Conservation (phyloP, 2,797 vertebrate species). For the Chrysocyon brachyurus region DNA sequence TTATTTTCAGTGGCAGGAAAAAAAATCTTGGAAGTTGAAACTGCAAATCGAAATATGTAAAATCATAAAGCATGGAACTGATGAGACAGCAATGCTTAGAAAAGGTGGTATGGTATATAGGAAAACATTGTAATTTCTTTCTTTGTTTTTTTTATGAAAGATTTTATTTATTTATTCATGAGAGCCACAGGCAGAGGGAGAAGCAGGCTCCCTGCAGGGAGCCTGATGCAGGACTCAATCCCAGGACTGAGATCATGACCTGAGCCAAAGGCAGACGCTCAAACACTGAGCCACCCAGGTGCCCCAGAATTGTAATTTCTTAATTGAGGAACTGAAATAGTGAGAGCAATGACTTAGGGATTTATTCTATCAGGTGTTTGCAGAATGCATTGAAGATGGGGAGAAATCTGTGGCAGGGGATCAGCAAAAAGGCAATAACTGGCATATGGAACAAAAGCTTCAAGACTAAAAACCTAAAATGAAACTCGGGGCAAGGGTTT, state of each 20-base stretch:
- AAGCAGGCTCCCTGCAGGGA: no score
- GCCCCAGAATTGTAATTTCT: not conserved
- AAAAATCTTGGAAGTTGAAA: slow-evolving; percentile 18
- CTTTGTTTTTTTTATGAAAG: no score
- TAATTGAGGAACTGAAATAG: not conserved
- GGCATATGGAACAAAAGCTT: not conserved
- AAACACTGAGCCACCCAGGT: no score
- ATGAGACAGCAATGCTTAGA: not conserved
- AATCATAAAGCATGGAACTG: not conserved
- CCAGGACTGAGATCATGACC: no score
- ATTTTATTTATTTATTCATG: no score
- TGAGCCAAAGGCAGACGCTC: no score
- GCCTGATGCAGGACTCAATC: no score
- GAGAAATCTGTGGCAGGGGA: not conserved
- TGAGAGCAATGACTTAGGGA: not conserved
- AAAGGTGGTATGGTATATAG: not conserved
- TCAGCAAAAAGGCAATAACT: not conserved
- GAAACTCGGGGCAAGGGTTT: not conserved
- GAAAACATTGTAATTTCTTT: not conserved
- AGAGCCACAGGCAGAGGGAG: no score
- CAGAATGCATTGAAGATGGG: not conserved
- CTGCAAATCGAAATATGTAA: not conserved
- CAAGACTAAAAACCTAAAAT: not conserved
- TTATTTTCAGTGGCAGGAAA: not conserved
- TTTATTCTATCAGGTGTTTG: not conserved